phyloP scores from a whole-genome alignment of 53 echinoderm and acorn worm species.

The Henricia sp. region DNA sequence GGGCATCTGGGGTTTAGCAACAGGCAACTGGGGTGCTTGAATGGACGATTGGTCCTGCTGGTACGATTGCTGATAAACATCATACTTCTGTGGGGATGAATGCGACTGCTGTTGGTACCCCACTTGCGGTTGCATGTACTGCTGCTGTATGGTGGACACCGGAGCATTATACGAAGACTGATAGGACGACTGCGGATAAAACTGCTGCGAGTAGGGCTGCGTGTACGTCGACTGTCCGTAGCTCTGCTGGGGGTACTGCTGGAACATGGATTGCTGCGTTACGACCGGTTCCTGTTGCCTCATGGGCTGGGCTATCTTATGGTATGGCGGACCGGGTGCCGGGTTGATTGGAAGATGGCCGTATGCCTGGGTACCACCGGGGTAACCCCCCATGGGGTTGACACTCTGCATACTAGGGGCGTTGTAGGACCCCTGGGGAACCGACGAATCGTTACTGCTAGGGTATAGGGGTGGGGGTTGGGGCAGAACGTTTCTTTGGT shows the following conservation, averaged over 20 bases:
- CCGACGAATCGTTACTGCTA: constrained; percentile 15
- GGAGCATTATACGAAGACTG: constrained; percentile 61
- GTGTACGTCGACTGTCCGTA: constrained; percentile 58
- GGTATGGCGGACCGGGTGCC: constrained; percentile 85
- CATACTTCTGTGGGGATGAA: constrained; percentile 69
- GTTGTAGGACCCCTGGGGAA: constrained; percentile 33
- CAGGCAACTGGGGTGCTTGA: constrained; percentile 28
- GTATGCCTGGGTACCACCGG: constrained; percentile 68
- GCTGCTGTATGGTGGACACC: constrained; percentile 65
- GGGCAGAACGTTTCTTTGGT: constrained; percentile 75
- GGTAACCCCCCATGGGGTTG: constrained; percentile 28
- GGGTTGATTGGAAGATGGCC: constrained; percentile 95
- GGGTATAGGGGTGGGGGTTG: constrained; percentile 81
- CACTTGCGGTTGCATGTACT: constrained; percentile 71
- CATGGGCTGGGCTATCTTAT: constrained; percentile 98
- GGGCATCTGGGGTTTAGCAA: constrained; percentile 31
- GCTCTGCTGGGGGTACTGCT: constrained; percentile 68
- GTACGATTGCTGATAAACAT: constrained; percentile 53
- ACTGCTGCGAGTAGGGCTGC: constrained; percentile 78
- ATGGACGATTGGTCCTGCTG: constrained; percentile 33
- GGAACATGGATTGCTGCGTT: constrained; percentile 75
- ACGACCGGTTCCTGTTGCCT: constrained; percentile 69
- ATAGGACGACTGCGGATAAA: constrained; percentile 71
- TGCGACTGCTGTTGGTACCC: constrained; percentile 75
- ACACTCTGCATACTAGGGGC: constrained; percentile 63